Conservation (phyloP, 2,797 vertebrate species). For the Antrozous pallidus region DNA sequence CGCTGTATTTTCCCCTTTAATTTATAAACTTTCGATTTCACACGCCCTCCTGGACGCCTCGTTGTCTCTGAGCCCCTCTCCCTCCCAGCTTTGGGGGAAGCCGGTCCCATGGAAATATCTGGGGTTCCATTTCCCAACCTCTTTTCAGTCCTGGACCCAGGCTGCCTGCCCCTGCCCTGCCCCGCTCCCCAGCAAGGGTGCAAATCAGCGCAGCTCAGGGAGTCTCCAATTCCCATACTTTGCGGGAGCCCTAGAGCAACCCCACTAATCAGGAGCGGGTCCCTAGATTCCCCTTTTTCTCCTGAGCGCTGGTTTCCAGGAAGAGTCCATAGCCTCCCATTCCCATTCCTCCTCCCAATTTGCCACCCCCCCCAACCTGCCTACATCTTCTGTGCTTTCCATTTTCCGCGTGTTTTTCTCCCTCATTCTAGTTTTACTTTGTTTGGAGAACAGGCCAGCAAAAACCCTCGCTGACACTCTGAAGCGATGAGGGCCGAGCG, state of each 20-base stretch:
- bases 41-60: slow-evolving; percentile 39
- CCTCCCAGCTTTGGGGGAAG: background rate
- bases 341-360: background rate
- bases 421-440: background rate
- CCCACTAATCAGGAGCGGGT: background rate
- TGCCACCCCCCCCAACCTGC: no score
- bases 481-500: background rate
- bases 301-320: no score
- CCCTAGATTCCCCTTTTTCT: background rate
- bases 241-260: no score
- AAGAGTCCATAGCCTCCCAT: background rate
- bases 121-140: background rate
- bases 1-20: slow-evolving; percentile 82
- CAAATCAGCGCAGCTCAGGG: background rate
- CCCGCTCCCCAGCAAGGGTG: background rate
- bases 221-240: background rate
- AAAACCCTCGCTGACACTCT: background rate
- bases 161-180: rapidly evolving
- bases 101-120: background rate
- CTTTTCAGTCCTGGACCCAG: rapidly evolving
- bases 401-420: background rate
- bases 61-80: slow-evolving; percentile 69
- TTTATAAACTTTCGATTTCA: slow-evolving; percentile 86
- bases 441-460: background rate
- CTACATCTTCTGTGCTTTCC: background rate